These are phyloP conservation scores for Diadema setosum DNA, from an alignment of 35 echinoderm and acorn worm species.

Conservation along the genomic window DNA sequence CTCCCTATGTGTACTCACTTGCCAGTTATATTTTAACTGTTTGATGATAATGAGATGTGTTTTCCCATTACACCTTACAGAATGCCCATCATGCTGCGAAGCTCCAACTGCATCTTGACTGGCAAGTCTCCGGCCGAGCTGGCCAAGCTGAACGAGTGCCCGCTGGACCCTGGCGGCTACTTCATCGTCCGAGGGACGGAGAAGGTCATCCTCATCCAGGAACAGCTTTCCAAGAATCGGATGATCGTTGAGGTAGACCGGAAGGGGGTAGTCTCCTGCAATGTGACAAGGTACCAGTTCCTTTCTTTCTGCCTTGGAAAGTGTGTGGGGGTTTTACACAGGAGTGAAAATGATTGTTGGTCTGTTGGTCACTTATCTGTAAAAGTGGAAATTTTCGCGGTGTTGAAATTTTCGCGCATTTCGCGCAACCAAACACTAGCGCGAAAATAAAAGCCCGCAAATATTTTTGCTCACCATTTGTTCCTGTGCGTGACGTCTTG, in stretches of 20 bases:
- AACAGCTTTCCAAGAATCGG: conserved; percentile 93
- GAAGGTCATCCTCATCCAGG: conserved; percentile 95
- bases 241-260: conserved; percentile 96
- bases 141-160: conserved; percentile 95
- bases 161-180: conserved; percentile 93
- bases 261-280: conserved; percentile 84
- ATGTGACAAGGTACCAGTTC: conserved; percentile 83
- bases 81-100: conserved; percentile 98
- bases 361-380: no score
- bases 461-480: no score
- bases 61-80: no score
- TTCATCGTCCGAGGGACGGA: conserved; percentile 86
- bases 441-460: no score
- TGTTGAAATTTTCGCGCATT: no score
- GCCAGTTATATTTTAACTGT: neutral
- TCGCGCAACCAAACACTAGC: no score
- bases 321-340: no score
- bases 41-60: no score
- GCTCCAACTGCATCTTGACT: conserved; percentile 93
- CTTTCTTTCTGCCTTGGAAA: no score
- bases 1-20: neutral
- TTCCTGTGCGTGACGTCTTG: no score
- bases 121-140: conserved; percentile 81
- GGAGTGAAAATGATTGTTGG: no score
- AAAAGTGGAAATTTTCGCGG: no score